phyloP scores from a whole-genome alignment of 2,113 vertebrate species.

The Phylloscopus whistleri region DNA sequence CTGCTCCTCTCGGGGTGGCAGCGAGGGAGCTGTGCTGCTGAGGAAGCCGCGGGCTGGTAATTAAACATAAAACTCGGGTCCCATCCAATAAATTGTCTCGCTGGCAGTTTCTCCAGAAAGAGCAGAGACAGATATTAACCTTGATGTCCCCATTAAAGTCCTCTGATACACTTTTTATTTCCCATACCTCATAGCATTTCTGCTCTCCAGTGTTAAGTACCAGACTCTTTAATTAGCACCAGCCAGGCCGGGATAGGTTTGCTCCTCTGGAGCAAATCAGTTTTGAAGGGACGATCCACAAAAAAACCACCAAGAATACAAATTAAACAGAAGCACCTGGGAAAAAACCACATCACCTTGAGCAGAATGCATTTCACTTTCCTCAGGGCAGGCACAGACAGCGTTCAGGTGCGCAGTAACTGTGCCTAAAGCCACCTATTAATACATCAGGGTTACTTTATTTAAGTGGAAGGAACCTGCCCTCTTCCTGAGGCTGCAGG shows the following conservation, averaged over 20 bases:
- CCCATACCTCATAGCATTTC: slow-evolving; percentile 12
- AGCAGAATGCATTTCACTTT: not conserved
- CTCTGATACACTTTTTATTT: slow-evolving; percentile 38
- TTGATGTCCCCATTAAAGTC: slow-evolving; percentile 39
- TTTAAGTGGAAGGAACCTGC: not conserved
- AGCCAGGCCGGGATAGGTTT: not conserved
- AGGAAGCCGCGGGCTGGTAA: slow-evolving; percentile 39
- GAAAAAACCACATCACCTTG: not conserved
- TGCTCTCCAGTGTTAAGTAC: slow-evolving; percentile 36
- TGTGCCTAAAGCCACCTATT: not conserved
- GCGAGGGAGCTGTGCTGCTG: not conserved
- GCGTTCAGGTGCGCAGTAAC: not conserved
- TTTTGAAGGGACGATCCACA: not conserved
- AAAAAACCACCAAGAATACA: not conserved
- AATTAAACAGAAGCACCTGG: not conserved
- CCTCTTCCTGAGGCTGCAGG: not conserved
- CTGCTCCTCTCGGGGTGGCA: not conserved
- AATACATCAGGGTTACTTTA: not conserved
- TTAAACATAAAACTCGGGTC: slow-evolving; percentile 54
- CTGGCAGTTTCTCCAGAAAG: slow-evolving; percentile 20
- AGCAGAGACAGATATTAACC: slow-evolving; percentile 40
- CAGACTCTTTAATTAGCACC: slow-evolving; percentile 39
- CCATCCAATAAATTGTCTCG: slow-evolving; percentile 22
- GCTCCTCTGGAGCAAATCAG: not conserved
- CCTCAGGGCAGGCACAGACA: not conserved